phyloP scores from a whole-genome alignment of 1,140 invertebrate species.

The Artemia franciscana region DNA sequence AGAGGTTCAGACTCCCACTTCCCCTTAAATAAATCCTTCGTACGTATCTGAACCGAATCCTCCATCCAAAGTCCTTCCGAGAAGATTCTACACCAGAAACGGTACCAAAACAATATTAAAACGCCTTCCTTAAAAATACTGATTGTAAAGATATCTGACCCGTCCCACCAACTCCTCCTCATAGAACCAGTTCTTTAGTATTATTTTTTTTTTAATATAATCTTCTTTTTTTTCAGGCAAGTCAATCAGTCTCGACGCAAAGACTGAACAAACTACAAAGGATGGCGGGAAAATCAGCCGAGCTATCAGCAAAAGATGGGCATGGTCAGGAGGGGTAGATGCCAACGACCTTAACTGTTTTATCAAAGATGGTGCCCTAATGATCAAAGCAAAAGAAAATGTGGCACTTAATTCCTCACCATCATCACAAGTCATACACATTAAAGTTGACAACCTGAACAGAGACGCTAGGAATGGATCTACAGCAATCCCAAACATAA shows the following conservation, averaged over 20 bases:
- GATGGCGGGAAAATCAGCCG: not conserved
- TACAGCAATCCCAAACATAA: not conserved
- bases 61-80: too few species aligned
- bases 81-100: too few species aligned
- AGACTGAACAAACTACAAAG: not conserved
- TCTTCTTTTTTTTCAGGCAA: not conserved
- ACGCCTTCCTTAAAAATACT: too few species aligned
- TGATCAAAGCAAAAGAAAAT: not conserved
- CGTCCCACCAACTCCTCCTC: too few species aligned
- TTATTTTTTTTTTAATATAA: not conserved
- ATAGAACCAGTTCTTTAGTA: not conserved
- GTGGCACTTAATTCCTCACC: not conserved
- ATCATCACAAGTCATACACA: not conserved
- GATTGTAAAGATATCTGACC: not conserved
- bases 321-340: not conserved
- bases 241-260: not conserved
- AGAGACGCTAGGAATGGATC: not conserved
- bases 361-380: not conserved
- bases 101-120: too few species aligned
- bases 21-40: too few species aligned
- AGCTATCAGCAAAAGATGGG: not conserved
- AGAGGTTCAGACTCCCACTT: too few species aligned
- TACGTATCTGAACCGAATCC: too few species aligned
- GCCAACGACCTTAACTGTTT: not conserved
- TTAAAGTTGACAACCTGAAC: not conserved